Conservation (phyloP, 1,140 invertebrate species). For the Ostrea edulis region DNA sequence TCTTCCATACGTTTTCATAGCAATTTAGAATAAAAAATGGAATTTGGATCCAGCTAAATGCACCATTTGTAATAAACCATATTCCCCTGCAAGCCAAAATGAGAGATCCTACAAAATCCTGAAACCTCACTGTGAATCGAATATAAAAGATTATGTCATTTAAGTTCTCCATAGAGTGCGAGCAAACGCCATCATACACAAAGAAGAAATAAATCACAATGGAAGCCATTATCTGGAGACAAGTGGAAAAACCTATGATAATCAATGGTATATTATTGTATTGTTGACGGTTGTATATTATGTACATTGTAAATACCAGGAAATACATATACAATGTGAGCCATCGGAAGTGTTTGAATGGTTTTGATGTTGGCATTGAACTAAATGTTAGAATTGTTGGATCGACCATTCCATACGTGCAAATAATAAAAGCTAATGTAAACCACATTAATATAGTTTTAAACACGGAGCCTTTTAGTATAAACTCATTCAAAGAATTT, state of each 20-base stretch:
- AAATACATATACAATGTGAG: neutral
- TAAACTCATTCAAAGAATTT: neutral
- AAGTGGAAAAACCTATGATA: neutral
- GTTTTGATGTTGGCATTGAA: neutral
- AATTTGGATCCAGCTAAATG: constrained; percentile 27
- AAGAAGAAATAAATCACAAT: neutral
- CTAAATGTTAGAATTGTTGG: neutral
- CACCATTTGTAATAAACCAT: too few relatives aligned
- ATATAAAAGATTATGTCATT: constrained; percentile 12
- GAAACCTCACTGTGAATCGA: neutral
- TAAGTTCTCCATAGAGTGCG: neutral
- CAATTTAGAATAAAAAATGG: neutral
- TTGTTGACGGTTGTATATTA: constrained; percentile 84
- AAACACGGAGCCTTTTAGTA: neutral
- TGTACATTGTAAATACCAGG: neutral
- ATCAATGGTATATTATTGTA: neutral
- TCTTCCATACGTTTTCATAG: neutral
- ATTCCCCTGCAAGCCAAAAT: neutral
- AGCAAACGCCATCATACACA: neutral
- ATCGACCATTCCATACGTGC: neutral
- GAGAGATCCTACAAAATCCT: neutral
- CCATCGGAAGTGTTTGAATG: neutral
- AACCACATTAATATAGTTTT: neutral
- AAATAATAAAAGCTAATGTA: neutral
- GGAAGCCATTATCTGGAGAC: neutral